phyloP scores from a whole-genome alignment of 2,888 invertebrate genomes.

The Standfussiana lucernea region DNA sequence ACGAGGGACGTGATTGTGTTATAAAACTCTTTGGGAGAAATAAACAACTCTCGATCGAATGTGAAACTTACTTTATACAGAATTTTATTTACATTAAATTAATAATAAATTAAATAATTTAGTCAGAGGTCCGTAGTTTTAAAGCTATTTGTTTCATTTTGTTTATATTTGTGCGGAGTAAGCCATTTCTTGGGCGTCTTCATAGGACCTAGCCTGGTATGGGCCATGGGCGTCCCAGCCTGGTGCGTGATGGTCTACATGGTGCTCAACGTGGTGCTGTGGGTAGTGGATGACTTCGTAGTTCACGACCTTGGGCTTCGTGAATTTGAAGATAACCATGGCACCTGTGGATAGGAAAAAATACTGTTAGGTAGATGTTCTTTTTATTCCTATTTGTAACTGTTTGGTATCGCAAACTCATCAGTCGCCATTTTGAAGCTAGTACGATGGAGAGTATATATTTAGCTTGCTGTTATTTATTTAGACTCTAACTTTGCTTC shows the following conservation, averaged over 20 bases:
- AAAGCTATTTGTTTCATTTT: slow-evolving; percentile 73
- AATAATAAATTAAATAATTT: slow-evolving; percentile 87
- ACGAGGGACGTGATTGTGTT: slow-evolving; percentile 51
- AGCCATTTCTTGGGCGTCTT: slow-evolving; percentile 91
- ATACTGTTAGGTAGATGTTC: background rate
- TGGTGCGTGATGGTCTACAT: slow-evolving; percentile 91
- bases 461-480: background rate
- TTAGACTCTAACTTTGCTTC: background rate
- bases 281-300: slow-evolving; percentile 97
- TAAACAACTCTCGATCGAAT: slow-evolving; percentile 73
- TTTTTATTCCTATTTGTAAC: background rate
- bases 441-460: background rate
- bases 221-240: slow-evolving; percentile 91
- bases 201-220: slow-evolving; percentile 91
- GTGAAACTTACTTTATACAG: slow-evolving; percentile 85
- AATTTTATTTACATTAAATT: slow-evolving; percentile 85
- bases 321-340: slow-evolving; percentile 96
- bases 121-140: slow-evolving; percentile 86
- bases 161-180: slow-evolving; percentile 89
- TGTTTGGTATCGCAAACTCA: background rate
- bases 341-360: slow-evolving; percentile 86
- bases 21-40: slow-evolving; percentile 53
- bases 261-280: slow-evolving; percentile 93
- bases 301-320: slow-evolving; percentile 96
- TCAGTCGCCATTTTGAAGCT: background rate